Evolutionary conservation across 1,140 invertebrate genomes (phyloP), one percentile per base, ranked within the genome.

Genomic region (Drosophila pallidifrons): DNA sequence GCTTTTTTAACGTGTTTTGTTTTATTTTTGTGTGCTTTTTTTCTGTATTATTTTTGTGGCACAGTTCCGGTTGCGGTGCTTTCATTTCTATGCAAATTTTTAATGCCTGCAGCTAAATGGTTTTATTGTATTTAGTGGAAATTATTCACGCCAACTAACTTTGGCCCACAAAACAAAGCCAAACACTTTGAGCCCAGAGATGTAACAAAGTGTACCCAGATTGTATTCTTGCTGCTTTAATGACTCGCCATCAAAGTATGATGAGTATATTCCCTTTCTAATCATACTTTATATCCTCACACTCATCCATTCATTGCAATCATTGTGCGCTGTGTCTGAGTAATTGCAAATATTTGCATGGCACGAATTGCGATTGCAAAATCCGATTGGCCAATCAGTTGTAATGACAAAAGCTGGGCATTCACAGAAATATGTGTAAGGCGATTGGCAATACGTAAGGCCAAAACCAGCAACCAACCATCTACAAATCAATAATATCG

Each of bases 121-220:
- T 81, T 81, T 89, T 89, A 89, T 89, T 89, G 78, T 89, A 89
- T 89, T 89, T 89, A 89, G 85, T 81, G 66, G 75, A 89, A 74
- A 89, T 89, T 89, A 89, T 89, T 89, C 78, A 89, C 86, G 85
- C 85, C 85, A 83, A 89, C 83, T 88, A 89, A 81, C 77, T 83
- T 69, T 59, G n/a, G 5, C 20, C 30, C 32, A 13, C 25, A 38
- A 49, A 63, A 25, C 41, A 4, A 5, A 43, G 13, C 20, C 1
- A 55, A n/a, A 58, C 20, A 58, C 41, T 58, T 43, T 45, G 10
- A 13, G 41, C 41, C n/a, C 11, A 11, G 64, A 32, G 8, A 54
- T 63, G 32, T 58, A 30, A 54, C 61, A 69, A 38, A 60, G n/a
- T 57, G 32, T 49, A n/a, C 46, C 15, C 13, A 35, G 51, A 54